Evolutionary conservation across 2,797 vertebrate genomes (phyloP).

Genomic region (Argya squamiceps): DNA sequence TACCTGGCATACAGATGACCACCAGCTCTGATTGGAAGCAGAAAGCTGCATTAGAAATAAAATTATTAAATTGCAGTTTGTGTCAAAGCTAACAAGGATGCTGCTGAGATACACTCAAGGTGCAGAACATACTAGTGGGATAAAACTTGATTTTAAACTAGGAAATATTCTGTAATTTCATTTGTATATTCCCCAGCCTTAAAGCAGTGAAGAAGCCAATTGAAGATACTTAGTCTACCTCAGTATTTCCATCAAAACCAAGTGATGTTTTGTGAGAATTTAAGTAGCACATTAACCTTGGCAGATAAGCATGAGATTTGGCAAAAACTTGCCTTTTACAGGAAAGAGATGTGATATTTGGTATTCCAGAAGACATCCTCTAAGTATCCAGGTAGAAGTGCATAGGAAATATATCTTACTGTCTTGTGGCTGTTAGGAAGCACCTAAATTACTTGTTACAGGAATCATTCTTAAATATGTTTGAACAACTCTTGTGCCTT

Average conservation of each 20-base stretch:
- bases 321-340: background rate
- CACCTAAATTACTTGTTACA: background rate
- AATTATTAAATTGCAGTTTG: background rate
- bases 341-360: background rate
- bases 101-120: background rate
- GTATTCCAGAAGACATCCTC: background rate
- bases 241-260: background rate
- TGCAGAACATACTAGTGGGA: background rate
- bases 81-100: background rate
- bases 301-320: background rate
- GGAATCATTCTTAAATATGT: conserved; percentile 4
- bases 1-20: background rate
- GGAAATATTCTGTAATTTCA: background rate
- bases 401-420: background rate
- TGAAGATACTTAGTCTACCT: background rate
- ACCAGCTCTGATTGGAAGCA: background rate
- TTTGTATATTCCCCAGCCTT: background rate
- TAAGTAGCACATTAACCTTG: background rate
- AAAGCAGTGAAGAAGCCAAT: background rate
- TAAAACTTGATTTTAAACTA: background rate
- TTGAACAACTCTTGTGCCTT: conserved; percentile 43
- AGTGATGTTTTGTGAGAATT: background rate
- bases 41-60: background rate
- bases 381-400: background rate
- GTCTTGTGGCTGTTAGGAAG: background rate